These are phyloP conservation scores for Megalops atlanticus DNA, from an alignment of 2,113 vertebrate species.

Conservation along the genomic window DNA sequence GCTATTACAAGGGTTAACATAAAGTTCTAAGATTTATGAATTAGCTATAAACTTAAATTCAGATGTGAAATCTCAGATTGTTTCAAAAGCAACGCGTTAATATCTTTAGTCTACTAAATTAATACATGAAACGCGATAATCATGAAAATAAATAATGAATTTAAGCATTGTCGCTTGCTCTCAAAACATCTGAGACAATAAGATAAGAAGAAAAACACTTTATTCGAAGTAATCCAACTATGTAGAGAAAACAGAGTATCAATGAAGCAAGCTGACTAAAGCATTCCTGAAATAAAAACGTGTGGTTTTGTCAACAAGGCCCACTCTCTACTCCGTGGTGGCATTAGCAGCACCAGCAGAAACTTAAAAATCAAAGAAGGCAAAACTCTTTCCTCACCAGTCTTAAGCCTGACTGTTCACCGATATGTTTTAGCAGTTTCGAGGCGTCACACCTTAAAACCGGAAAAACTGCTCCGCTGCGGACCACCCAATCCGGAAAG, in stretches of 20 bases:
- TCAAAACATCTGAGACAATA: background rate
- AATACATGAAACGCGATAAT: background rate
- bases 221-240: background rate
- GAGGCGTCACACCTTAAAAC: background rate
- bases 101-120: background rate
- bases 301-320: background rate
- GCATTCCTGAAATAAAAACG: background rate
- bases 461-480: background rate
- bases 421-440: background rate
- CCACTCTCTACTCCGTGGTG: background rate
- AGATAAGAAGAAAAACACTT: background rate
- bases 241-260: background rate
- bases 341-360: background rate
- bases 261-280: background rate
- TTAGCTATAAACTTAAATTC: background rate
- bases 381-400: background rate
- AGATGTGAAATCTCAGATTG: background rate
- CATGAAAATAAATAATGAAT: slow-evolving; percentile 16
- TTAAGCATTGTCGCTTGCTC: background rate
- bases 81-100: background rate
- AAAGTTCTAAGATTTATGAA: background rate
- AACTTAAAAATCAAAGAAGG: background rate
- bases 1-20: too few relatives aligned
- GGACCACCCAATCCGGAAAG: background rate
- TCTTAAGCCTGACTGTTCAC: background rate